Conservation (phyloP, 2,113 vertebrate genomes). For the Lepus americanus region DNA sequence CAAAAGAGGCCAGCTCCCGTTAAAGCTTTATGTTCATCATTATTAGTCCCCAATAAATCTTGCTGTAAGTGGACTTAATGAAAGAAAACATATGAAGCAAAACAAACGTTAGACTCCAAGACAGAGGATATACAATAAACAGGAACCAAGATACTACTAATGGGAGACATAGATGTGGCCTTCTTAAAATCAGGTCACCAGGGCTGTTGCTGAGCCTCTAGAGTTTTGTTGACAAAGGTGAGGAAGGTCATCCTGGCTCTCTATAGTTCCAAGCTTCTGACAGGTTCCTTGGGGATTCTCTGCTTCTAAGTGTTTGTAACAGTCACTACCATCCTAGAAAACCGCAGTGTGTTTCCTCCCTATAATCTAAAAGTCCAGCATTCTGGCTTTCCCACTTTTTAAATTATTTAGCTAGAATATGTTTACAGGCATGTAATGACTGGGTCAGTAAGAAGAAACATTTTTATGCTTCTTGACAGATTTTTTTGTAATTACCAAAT, state of each 20-base stretch:
- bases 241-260: accelerated
- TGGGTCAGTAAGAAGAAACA: slow-evolving; percentile 69
- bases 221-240: background rate
- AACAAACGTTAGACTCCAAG: background rate
- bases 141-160: background rate
- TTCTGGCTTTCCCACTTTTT: slow-evolving; percentile 22
- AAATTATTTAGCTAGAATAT: slow-evolving; percentile 59
- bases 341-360: background rate
- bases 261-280: background rate
- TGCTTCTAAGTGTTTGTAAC: background rate
- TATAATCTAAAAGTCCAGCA: background rate
- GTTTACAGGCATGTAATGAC: slow-evolving; percentile 38
- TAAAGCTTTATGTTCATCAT: background rate
- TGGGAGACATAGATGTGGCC: background rate
- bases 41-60: background rate
- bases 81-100: background rate
- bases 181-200: background rate
- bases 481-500: slow-evolving; percentile 59
- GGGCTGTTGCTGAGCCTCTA: too few species aligned
- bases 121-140: background rate
- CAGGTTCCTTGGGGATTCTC: background rate
- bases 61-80: background rate
- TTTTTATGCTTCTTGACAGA: slow-evolving; percentile 59
- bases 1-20: background rate
- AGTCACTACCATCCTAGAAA: background rate